A percentile compares a stretch with the other conserved stretches of the same genome.
Conservation (phyloP, 2,797 vertebrate species). For the Trachurus trachurus region DNA sequence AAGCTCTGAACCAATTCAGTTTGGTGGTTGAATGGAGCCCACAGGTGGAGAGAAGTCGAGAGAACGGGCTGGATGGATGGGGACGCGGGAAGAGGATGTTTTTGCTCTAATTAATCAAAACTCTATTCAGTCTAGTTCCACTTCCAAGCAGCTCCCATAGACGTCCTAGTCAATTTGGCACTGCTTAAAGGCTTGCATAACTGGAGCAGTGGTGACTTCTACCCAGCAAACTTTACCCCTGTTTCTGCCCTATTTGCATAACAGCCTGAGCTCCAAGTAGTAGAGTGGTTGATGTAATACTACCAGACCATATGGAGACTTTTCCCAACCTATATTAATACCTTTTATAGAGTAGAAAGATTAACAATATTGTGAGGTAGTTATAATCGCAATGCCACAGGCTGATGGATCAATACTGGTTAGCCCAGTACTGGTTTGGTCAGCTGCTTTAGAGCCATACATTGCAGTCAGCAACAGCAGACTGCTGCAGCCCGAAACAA, state of each 20-base stretch:
- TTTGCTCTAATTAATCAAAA: slow-evolving; percentile 70
- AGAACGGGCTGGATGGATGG: slow-evolving; percentile 36
- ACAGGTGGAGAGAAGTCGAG: slow-evolving; percentile 60
- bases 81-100: slow-evolving; percentile 49
- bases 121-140: slow-evolving; percentile 61
- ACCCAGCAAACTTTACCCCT: slow-evolving; percentile 25
- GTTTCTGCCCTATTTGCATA: slow-evolving; percentile 35
- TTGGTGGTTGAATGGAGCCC: slow-evolving; percentile 48
- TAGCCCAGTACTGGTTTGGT: background rate
- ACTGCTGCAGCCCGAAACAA: no score
- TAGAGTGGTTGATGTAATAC: slow-evolving; percentile 4
- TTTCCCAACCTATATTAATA: background rate
- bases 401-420: background rate
- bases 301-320: background rate
- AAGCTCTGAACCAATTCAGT: slow-evolving; percentile 52
- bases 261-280: slow-evolving; percentile 9
- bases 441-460: background rate
- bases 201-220: slow-evolving; percentile 57
- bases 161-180: slow-evolving; percentile 55
- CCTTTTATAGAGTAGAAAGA: background rate
- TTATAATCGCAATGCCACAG: background rate
- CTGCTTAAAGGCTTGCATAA: slow-evolving; percentile 69
- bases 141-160: slow-evolving; percentile 61
- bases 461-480: no score
- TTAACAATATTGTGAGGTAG: background rate